Percentiles rank a stretch among this genome's conserved stretches.
Conservation (phyloP, 2,888 invertebrate genomes). For the Microchrysa polita region DNA sequence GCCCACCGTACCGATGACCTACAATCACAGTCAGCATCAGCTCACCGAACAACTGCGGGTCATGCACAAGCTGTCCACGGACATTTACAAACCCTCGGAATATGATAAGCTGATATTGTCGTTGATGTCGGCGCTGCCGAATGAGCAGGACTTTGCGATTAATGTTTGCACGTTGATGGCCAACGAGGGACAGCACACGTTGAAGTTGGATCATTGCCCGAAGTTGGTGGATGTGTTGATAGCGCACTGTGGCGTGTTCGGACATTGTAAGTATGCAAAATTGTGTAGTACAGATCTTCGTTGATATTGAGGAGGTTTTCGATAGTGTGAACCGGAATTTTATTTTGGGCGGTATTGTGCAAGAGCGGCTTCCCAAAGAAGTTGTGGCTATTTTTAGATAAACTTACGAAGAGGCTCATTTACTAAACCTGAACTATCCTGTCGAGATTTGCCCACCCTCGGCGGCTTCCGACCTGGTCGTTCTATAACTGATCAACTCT, state of each 20-base stretch:
- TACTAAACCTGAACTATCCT: too few relatives aligned
- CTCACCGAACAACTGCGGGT: conserved; percentile 72
- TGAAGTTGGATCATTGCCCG: conserved; percentile 86
- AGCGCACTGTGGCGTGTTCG: conserved; percentile 94
- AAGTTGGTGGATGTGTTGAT: conserved; percentile 87
- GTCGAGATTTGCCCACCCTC: too few relatives aligned
- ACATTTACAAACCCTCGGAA: conserved; percentile 75
- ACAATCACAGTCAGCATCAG: conserved; percentile 82
- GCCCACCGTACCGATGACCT: conserved; percentile 76
- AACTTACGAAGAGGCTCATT: too few relatives aligned
- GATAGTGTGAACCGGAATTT: too few relatives aligned
- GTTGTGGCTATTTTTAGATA: too few relatives aligned
- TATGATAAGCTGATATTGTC: conserved; percentile 91
- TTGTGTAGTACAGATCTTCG: conserved; percentile 15
- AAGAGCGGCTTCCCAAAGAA: too few relatives aligned
- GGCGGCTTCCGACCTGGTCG: too few relatives aligned
- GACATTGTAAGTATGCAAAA: conserved; percentile 73
- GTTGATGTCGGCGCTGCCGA: conserved; percentile 93
- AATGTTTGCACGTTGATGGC: conserved; percentile 96
- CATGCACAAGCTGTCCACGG: conserved; percentile 74
- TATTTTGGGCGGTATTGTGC: too few relatives aligned
- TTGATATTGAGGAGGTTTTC: too few relatives aligned
- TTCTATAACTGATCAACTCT: too few relatives aligned
- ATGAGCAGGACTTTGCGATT: conserved; percentile 98
- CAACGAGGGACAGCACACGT: conserved; percentile 89